Percentiles rank a stretch among this genome's conserved stretches.
phyloP scores from a whole-genome alignment of 2,888 invertebrate genomes.

The Osmoderma eremita region DNA sequence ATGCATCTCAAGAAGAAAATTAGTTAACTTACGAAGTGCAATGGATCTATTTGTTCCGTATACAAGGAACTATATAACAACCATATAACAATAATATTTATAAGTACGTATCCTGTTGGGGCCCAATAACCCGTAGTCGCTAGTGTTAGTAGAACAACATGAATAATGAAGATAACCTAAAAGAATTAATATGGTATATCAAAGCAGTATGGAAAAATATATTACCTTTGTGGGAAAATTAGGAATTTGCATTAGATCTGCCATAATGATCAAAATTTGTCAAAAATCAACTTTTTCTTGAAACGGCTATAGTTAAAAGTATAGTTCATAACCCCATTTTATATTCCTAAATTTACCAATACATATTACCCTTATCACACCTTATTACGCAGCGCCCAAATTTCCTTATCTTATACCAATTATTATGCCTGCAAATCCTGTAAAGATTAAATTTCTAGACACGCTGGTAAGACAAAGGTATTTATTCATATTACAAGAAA shows the following conservation, averaged over 20 bases:
- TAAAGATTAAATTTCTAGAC: too few species aligned
- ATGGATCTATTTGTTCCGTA: slow-evolving; percentile 39
- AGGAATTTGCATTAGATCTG: slow-evolving; percentile 41
- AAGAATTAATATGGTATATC: slow-evolving; percentile 12
- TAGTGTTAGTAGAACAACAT: slow-evolving; percentile 42
- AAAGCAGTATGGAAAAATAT: not conserved
- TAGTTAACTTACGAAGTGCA: slow-evolving; percentile 40
- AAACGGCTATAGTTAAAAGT: slow-evolving; percentile 15
- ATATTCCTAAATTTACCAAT: not conserved
- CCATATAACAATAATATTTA: slow-evolving; percentile 40
- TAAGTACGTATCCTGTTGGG: slow-evolving; percentile 41
- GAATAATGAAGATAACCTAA: slow-evolving; percentile 44
- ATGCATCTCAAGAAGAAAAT: not conserved
- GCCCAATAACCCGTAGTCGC: slow-evolving; percentile 43
- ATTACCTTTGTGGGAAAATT: slow-evolving; percentile 43
- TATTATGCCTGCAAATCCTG: too few species aligned
- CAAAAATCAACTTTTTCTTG: not conserved
- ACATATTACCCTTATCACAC: too few species aligned
- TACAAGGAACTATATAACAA: slow-evolving; percentile 38
- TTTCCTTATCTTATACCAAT: slow-evolving; percentile 1
- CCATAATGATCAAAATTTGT: slow-evolving; percentile 31
- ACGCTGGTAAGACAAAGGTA: too few species aligned
- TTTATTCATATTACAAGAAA: too few species aligned
- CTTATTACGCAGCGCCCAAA: not conserved
- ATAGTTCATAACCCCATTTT: slow-evolving; percentile 29